A percentile compares a stretch with the other conserved stretches of the same genome.
These are phyloP conservation scores for Epistrophe eligans DNA, from an alignment of 2,888 invertebrate genomes.

Conservation along the genomic window DNA sequence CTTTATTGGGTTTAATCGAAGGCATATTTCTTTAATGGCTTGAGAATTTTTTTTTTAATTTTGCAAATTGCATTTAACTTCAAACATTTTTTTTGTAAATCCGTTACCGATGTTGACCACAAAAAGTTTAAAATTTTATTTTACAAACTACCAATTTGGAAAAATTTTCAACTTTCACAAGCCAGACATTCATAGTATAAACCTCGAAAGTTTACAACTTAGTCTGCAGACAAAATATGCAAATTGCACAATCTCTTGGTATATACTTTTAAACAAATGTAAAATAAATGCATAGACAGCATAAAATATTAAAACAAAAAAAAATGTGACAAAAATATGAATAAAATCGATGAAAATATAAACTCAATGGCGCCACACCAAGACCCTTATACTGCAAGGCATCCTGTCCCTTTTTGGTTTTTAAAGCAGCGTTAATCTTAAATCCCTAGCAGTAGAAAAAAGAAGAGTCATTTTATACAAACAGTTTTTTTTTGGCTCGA, in stretches of 20 bases:
- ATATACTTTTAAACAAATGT: no score
- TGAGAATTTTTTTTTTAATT: no score
- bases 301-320: background rate
- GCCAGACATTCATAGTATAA: no score
- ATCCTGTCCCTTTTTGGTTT: background rate
- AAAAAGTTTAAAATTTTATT: no score
- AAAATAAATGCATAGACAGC: slow-evolving; percentile 18
- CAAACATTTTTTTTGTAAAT: no score
- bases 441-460: background rate
- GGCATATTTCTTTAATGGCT: no score
- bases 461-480: background rate
- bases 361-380: slow-evolving; percentile 5
- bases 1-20: no score
- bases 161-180: no score
- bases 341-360: slow-evolving; percentile 47
- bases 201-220: no score
- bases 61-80: no score
- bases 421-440: background rate
- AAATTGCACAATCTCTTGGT: slow-evolving; percentile 28
- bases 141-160: no score
- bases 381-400: background rate
- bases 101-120: no score
- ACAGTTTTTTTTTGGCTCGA: slow-evolving; percentile 48
- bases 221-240: slow-evolving; percentile 11
- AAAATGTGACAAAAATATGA: slow-evolving; percentile 14